Conservation (phyloP, 2,113 vertebrate genomes). For the Cavia aperea region DNA sequence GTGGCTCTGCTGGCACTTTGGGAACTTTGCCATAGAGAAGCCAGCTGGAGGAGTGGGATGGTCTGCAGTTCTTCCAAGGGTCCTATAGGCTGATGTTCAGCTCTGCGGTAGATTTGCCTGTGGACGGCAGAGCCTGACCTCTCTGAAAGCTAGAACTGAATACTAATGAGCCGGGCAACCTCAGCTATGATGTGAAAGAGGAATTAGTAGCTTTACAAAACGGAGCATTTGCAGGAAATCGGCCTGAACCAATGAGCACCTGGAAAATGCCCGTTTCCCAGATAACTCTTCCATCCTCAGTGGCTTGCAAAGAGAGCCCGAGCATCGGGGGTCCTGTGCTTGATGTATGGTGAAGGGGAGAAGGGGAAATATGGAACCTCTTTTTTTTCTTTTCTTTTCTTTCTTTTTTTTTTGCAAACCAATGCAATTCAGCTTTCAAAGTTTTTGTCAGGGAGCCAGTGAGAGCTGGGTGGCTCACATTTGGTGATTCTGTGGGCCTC, state of each 20-base stretch:
- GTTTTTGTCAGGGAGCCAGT: not conserved
- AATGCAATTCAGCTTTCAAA: not conserved
- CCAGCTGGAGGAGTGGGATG: not conserved
- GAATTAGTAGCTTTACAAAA: constrained; percentile 3
- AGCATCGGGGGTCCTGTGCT: not conserved
- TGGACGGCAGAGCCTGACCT: not conserved
- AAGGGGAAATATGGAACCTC: not conserved
- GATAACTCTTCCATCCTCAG: not conserved
- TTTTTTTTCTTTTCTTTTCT: not conserved
- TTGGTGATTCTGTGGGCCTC: not conserved
- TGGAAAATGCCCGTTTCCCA: not conserved
- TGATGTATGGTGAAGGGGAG: not conserved
- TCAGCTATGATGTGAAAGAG: not conserved
- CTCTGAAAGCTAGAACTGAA: not conserved
- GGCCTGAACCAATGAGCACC: not conserved
- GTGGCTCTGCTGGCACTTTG: not conserved
- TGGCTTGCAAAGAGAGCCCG: not conserved
- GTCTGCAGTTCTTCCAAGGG: not conserved
- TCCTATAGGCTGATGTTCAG: not conserved
- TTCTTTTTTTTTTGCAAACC: not conserved
- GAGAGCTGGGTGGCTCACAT: not conserved
- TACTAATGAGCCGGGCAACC: not conserved
- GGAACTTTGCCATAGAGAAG: not conserved
- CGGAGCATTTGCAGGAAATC: not conserved
- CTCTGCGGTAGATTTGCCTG: not conserved